phyloP scores from a whole-genome alignment of 2,113 vertebrate species.

The Charina bottae region DNA sequence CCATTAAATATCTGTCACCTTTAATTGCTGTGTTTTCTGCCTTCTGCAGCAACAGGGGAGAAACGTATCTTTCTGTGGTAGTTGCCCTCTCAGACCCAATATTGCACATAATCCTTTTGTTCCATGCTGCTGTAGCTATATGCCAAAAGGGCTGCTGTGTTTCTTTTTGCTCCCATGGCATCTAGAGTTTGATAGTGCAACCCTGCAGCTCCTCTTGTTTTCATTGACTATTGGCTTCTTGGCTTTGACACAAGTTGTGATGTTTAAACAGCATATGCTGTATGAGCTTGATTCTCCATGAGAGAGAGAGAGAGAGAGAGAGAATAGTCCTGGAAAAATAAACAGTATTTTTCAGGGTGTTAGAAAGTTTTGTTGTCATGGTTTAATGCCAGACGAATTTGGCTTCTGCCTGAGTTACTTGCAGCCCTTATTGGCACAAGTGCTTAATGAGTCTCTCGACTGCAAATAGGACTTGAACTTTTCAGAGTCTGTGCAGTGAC shows the following conservation, averaged over 20 bases:
- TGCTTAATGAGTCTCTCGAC: background rate
- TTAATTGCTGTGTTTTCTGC: background rate
- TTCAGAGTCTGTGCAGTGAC: background rate
- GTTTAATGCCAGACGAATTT: background rate
- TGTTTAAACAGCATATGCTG: background rate
- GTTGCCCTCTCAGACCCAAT: background rate
- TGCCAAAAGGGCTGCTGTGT: background rate
- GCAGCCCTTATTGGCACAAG: background rate
- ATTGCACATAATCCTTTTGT: background rate
- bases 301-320: background rate
- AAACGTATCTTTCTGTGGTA: background rate
- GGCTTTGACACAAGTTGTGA: background rate
- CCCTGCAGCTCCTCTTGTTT: background rate
- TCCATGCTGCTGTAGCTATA: background rate
- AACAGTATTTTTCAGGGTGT: slow-evolving; percentile 4
- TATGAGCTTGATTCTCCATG: background rate
- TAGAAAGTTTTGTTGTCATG: background rate
- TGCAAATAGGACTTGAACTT: background rate
- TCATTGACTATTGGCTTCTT: background rate
- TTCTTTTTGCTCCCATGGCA: background rate
- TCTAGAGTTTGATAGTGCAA: background rate
- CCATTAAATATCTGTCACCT: background rate
- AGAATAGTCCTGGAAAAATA: slow-evolving; percentile 1
- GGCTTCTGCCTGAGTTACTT: background rate
- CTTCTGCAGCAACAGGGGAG: background rate